A percentile compares a stretch with the other conserved stretches of the same genome.
These are phyloP conservation scores for Pipra filicauda DNA, from an alignment of 2,113 vertebrate species.

Conservation along the genomic window DNA sequence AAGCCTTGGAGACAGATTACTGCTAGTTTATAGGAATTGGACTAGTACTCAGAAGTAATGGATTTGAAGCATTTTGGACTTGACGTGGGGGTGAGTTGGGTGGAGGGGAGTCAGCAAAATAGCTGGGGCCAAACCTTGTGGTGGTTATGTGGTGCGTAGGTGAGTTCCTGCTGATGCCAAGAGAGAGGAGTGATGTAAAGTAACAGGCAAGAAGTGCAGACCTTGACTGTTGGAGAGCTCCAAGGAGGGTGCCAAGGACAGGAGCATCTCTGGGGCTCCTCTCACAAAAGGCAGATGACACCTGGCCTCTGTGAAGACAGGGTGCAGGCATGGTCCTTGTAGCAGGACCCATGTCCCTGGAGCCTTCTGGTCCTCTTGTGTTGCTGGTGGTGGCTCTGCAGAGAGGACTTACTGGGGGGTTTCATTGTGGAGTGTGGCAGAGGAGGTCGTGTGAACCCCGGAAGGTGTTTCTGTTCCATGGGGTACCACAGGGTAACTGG, in stretches of 20 bases:
- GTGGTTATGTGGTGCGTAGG: background rate
- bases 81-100: background rate
- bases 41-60: background rate
- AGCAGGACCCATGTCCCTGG: background rate
- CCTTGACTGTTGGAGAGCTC: background rate
- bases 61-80: background rate
- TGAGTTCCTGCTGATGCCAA: background rate
- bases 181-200: background rate
- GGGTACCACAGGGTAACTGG: accelerated
- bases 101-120: background rate
- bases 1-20: background rate
- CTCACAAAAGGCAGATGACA: background rate
- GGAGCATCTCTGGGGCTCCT: background rate
- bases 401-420: background rate
- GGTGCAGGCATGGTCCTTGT: accelerated
- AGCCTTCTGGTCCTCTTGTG: background rate
- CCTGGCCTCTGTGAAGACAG: background rate
- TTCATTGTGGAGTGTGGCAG: background rate
- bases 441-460: background rate
- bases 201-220: background rate
- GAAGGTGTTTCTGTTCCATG: background rate
- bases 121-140: background rate
- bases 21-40: background rate
- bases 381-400: background rate
- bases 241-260: accelerated